Conservation (phyloP, 2,888 invertebrate species). For the Steinernema hermaphroditum region DNA sequence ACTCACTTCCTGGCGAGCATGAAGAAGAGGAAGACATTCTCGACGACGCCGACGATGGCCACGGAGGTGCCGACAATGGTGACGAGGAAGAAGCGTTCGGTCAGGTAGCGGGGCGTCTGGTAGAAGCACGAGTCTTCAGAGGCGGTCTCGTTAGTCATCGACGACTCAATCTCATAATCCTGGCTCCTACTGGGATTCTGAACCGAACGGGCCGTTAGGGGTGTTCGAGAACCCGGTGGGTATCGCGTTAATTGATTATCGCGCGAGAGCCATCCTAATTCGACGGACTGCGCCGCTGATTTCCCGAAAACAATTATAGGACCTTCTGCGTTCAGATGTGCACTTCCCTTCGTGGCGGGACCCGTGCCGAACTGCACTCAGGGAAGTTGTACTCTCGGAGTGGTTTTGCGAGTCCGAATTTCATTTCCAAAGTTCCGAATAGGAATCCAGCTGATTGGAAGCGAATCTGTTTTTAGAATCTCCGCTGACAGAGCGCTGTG, state of each 20-base stretch:
- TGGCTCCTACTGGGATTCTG: neutral
- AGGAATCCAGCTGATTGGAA: no score
- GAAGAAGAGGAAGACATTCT: conserved; percentile 53
- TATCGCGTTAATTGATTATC: no score
- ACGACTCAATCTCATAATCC: neutral
- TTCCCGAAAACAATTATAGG: neutral
- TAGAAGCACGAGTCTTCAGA: conserved; percentile 32
- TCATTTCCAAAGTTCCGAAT: no score
- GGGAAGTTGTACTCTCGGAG: no score
- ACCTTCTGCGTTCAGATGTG: neutral
- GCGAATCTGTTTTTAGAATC: no score
- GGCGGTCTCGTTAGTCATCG: neutral
- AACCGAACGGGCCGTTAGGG: neutral
- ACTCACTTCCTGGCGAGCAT: conserved; percentile 35
- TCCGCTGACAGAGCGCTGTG: no score
- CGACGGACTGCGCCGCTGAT: neutral
- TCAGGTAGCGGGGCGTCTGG: conserved; percentile 33
- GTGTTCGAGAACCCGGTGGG: no score
- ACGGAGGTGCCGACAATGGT: conserved; percentile 40
- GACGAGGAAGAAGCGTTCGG: conserved; percentile 38
- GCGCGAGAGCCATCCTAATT: neutral
- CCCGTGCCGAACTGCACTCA: no score
- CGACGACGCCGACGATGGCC: conserved; percentile 41
- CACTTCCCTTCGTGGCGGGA: neutral
- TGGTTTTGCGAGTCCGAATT: no score